Evolutionary conservation across 2,888 invertebrate genomes (phyloP).

Genomic region (Hylaea fasciaria): DNA sequence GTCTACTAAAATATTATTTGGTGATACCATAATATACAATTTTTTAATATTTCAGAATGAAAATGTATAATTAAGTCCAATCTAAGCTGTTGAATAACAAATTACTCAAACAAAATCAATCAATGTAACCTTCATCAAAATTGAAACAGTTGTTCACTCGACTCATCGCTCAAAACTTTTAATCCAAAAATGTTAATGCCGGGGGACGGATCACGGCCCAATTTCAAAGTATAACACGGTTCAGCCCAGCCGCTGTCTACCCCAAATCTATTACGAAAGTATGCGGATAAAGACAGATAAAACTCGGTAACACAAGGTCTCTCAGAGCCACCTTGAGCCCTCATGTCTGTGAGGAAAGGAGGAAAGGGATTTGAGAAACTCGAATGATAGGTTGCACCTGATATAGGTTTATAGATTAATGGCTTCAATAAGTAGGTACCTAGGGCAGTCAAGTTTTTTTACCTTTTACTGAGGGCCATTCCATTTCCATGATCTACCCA

Average conservation of each 20-base stretch:
- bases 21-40: too few species aligned
- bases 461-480: too few species aligned
- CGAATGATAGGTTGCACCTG: not conserved
- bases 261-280: slow-evolving; percentile 11
- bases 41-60: too few species aligned
- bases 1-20: too few species aligned
- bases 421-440: too few species aligned
- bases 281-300: slow-evolving; percentile 12
- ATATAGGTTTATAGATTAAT: too few species aligned
- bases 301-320: not conserved
- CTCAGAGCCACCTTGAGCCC: not conserved
- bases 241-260: slow-evolving; percentile 1
- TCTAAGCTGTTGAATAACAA: too few species aligned
- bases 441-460: too few species aligned
- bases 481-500: too few species aligned
- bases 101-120: too few species aligned
- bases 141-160: not conserved
- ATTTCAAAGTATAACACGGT: slow-evolving; percentile 14
- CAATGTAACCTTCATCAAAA: too few species aligned
- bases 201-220: not conserved
- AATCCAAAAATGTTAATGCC: not conserved
- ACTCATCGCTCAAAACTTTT: not conserved
- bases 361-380: not conserved
- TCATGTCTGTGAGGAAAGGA: not conserved
- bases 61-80: too few species aligned